Conservation (phyloP, 2,888 invertebrate genomes). For the Polia nebulosa region DNA sequence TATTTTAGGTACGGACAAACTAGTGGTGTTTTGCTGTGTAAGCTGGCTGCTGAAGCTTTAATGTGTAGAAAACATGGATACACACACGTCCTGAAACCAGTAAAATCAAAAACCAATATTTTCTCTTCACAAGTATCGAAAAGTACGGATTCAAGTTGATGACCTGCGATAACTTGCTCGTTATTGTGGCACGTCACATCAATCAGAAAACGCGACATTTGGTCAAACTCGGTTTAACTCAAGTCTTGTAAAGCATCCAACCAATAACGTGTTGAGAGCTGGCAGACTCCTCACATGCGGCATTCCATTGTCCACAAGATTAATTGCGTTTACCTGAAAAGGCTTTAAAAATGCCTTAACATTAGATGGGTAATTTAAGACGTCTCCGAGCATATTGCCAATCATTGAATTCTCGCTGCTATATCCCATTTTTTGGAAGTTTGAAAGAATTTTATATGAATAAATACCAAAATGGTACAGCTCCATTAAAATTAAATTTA, state of each 20-base stretch:
- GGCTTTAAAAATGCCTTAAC: not conserved
- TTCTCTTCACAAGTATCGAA: not conserved
- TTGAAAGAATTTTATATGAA: not conserved
- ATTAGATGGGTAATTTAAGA: not conserved
- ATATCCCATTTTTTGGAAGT: not conserved
- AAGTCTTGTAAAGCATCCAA: constrained; percentile 12
- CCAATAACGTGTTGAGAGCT: constrained; percentile 9
- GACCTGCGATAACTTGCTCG: not conserved
- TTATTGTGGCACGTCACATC: not conserved
- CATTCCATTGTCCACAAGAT: constrained; percentile 18
- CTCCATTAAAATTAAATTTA: not conserved
- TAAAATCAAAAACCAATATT: not conserved
- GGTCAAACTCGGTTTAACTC: constrained; percentile 12
- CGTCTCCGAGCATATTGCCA: not conserved
- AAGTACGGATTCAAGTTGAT: not conserved
- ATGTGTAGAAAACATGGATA: not conserved
- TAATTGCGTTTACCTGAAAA: constrained; percentile 22
- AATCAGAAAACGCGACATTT: constrained; percentile 8
- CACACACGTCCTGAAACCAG: not conserved
- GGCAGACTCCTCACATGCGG: constrained; percentile 16
- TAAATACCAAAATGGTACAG: not conserved
- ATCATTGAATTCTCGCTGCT: not conserved
- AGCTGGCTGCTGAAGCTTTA: not conserved
- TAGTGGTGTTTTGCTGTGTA: not conserved
- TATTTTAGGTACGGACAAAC: not conserved